Conservation (phyloP, 1,140 invertebrate species). For the Hycleus cichorii region DNA sequence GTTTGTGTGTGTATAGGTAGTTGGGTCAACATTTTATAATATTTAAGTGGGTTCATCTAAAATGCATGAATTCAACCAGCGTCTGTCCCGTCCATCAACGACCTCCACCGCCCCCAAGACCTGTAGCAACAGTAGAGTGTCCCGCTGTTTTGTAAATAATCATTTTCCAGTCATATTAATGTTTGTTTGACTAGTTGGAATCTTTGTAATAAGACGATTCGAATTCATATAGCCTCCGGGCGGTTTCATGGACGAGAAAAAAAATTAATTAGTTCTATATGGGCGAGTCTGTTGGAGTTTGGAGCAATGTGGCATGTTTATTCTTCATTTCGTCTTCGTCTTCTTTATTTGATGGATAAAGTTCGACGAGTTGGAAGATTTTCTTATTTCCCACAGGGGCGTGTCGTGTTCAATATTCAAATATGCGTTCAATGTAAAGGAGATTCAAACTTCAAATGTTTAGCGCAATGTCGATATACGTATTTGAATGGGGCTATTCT, state of each 20-base stretch:
- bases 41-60: constrained; percentile 16
- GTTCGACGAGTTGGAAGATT: constrained; percentile 17
- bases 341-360: constrained; percentile 16
- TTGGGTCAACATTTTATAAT: constrained; percentile 25
- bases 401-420: constrained; percentile 27
- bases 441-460: constrained; percentile 31
- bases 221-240: too few species aligned
- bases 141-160: constrained; percentile 31
- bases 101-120: background rate
- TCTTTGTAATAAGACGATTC: background rate
- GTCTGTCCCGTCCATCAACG: too few species aligned
- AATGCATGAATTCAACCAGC: constrained; percentile 18
- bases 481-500: constrained; percentile 30
- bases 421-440: constrained; percentile 23
- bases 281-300: too few species aligned
- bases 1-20: background rate
- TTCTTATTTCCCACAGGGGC: constrained; percentile 25
- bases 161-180: constrained; percentile 31
- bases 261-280: too few species aligned
- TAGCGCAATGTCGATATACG: constrained; percentile 19
- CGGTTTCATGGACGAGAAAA: too few species aligned
- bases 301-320: too few species aligned
- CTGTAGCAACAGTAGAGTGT: constrained; percentile 4
- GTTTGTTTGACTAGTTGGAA: constrained; percentile 25
- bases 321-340: too few species aligned